Evolutionary conservation across 1,140 invertebrate genomes (phyloP).

Genomic region (Megalopta genalis): DNA sequence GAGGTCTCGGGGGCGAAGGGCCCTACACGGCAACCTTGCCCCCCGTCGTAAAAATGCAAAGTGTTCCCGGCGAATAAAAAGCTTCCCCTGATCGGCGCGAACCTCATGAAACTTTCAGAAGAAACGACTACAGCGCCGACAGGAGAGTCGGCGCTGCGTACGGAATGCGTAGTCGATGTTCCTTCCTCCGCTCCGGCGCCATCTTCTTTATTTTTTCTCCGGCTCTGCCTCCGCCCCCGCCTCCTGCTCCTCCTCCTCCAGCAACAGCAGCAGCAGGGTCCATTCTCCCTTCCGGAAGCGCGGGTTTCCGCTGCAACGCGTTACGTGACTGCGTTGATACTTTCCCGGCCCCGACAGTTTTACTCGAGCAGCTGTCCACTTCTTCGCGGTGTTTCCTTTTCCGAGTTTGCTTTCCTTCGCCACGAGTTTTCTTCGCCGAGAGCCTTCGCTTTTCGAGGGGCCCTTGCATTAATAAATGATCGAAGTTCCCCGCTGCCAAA

Average conservation of each 20-base stretch:
- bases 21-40: constrained; percentile 60
- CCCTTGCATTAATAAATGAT: constrained; percentile 40
- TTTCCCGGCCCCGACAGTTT: constrained; percentile 17
- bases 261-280: too few species aligned
- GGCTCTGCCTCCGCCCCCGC: neutral
- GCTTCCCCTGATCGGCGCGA: constrained; percentile 63
- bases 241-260: neutral
- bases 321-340: constrained; percentile 51
- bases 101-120: constrained; percentile 69
- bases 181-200: constrained; percentile 2
- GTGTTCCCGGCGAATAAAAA: constrained; percentile 64
- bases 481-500: neutral
- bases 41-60: constrained; percentile 68
- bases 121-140: constrained; percentile 43
- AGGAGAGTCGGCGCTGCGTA: constrained; percentile 53
- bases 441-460: neutral
- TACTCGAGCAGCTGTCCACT: constrained; percentile 19
- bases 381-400: constrained; percentile 20
- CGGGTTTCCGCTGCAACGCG: constrained; percentile 52
- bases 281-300: constrained; percentile 48
- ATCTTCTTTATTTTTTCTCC: neutral
- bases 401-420: constrained; percentile 6
- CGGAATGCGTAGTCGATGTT: constrained; percentile 57
- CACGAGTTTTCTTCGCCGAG: neutral
- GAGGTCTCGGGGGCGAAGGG: constrained; percentile 55